These are phyloP conservation scores for Nesogale talazaci DNA, from an alignment of 2,113 vertebrate species.

Conservation along the genomic window DNA sequence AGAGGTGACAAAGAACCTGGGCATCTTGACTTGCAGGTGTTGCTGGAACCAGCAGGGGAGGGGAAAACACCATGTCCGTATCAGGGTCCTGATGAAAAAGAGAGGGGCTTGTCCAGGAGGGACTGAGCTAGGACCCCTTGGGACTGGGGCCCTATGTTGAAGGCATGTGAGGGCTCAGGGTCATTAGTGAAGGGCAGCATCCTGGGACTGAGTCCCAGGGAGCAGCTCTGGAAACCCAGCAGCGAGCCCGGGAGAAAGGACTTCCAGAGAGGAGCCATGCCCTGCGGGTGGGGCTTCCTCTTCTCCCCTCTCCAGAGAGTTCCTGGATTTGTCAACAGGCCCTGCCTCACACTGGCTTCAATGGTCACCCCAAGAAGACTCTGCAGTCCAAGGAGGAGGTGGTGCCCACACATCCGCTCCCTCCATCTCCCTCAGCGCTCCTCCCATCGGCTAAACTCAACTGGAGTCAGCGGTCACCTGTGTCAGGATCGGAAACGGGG, in stretches of 20 bases:
- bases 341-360: too few species aligned
- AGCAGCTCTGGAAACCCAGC: not conserved
- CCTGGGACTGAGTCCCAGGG: too few species aligned
- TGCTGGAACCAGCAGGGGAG: not conserved
- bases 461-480: not conserved
- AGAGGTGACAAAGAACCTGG: not conserved
- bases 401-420: not conserved
- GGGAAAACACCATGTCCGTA: not conserved
- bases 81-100: not conserved
- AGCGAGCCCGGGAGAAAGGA: not conserved
- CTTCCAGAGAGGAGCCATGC: not conserved
- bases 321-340: too few species aligned
- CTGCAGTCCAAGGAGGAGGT: not conserved
- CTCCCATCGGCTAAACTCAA: not conserved
- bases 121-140: not conserved
- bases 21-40: not conserved
- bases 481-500: not conserved
- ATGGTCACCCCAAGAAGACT: not conserved
- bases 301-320: too few species aligned
- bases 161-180: not conserved
- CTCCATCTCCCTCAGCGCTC: not conserved
- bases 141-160: not conserved
- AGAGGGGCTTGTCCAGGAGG: not conserved
- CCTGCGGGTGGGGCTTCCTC: too few species aligned
- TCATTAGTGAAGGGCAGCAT: not conserved